phyloP scores from a whole-genome alignment of 2,797 vertebrate genomes.

The Halcyon smyrnensis region DNA sequence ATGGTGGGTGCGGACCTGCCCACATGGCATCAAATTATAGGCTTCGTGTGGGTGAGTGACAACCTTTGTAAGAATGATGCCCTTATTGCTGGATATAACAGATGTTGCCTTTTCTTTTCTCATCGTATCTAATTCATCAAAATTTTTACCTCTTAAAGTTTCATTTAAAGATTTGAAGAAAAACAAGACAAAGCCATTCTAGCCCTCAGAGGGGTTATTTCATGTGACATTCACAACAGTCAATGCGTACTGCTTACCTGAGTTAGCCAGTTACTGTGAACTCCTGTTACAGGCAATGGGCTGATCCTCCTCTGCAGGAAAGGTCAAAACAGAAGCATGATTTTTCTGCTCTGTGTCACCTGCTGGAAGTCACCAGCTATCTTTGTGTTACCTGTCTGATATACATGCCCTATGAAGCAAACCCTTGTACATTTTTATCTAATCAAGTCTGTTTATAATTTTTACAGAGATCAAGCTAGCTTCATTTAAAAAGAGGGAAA shows the following conservation, averaged over 20 bases:
- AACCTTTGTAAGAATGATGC: slow-evolving; percentile 19
- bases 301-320: not conserved
- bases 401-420: not conserved
- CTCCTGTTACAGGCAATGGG: not conserved
- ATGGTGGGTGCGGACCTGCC: slow-evolving; percentile 46
- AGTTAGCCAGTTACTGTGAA: not conserved
- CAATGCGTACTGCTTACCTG: fast-evolving
- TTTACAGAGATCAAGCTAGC: not conserved
- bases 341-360: not conserved
- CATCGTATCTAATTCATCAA: not conserved
- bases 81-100: not conserved
- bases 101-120: not conserved
- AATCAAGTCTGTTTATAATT: not conserved
- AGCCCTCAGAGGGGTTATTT: not conserved
- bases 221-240: fast-evolving
- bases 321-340: not conserved
- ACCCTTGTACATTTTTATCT: not conserved
- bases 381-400: not conserved
- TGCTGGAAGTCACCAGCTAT: not conserved
- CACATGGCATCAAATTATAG: slow-evolving; percentile 35
- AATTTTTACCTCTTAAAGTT: not conserved
- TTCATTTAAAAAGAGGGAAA: not conserved
- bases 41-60: slow-evolving; percentile 33
- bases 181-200: fast-evolving
- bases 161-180: not conserved